Base-by-base conservation (phyloP, 2,888 invertebrate genomes). In the Dicyrtoma fusca region DNA sequence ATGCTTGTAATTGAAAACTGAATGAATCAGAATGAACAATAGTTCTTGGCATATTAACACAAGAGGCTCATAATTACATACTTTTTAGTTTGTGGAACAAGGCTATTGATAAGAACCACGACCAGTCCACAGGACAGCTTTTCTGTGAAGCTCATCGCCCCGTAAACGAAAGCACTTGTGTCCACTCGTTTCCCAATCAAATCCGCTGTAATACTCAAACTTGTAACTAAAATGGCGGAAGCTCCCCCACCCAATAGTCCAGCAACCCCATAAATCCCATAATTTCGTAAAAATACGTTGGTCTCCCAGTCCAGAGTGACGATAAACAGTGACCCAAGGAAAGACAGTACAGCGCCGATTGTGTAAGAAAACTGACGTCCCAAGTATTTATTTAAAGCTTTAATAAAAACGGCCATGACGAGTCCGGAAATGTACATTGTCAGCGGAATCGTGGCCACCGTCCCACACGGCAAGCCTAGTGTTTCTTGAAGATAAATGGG, bases 71-170 rank as follows among this genome's bases (percentile, higher is more conserved):
- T n/a, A n/a, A n/a, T n/a, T n/a, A n/a, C n/a, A n/a, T n/a, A n/a
- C n/a, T n/a, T 75, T 76, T 74, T 77, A 77, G 21, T 25, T 51
- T 75, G 73, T 25, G 79, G 79, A 55, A 77, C 68, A 8, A 79
- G 62, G 8, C 73, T 73, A 69, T 74, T 80, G 11, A 80, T 76
- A n/a, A 78, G 74, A 69, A 80, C 88, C 14, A 96, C 92, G 14
- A 91, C 92, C 34, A 91, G 84, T 1, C 97, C 97, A 76, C 95
- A 95, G 51, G 94, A 89, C 1, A 97, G 85, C 85, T 97, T 97
- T 84, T 97, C 97, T 25, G 91, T 89, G 83, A 97, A 95, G 73
- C 95, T 95, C 84, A 97, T 95, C 49, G 92, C 89, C 34, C 96
- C 95, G 83, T 95, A 97, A 53, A 97, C 92, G 79, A 94, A 91